phyloP scores from a whole-genome alignment of 1,140 invertebrate genomes.

The Drosophila cardini region DNA sequence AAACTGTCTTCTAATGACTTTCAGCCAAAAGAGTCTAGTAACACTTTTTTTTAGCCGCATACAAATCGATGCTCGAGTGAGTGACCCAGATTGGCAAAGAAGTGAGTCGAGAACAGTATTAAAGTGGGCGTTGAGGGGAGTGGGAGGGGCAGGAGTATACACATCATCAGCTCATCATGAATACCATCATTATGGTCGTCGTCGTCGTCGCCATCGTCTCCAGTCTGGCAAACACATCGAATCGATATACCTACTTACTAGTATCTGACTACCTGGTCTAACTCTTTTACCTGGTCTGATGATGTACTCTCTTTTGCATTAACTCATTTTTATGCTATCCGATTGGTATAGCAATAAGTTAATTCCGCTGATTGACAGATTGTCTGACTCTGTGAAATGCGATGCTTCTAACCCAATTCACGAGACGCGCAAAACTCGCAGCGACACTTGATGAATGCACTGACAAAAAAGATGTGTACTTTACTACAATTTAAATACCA shows the following conservation, averaged over 20 bases:
- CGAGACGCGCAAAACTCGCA: conserved; percentile 34
- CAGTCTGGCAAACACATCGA: conserved; percentile 18
- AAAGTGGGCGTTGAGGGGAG: neutral
- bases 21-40: conserved; percentile 37
- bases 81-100: conserved; percentile 55
- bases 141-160: conserved; percentile 24
- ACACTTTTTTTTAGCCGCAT: conserved; percentile 43
- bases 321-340: conserved; percentile 43
- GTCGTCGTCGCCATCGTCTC: no score
- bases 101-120: conserved; percentile 19
- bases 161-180: conserved; percentile 39
- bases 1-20: conserved; percentile 20
- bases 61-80: conserved; percentile 33
- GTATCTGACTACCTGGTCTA: neutral
- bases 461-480: no score
- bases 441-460: conserved; percentile 36
- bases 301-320: conserved; percentile 57
- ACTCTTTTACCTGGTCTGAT: neutral
- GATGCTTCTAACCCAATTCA: conserved; percentile 77
- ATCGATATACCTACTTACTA: conserved; percentile 15
- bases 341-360: conserved; percentile 62
- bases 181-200: no score
- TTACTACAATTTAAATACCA: no score
- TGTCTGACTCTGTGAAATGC: conserved; percentile 58
- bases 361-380: conserved; percentile 58